A percentile compares a stretch with the other conserved stretches of the same genome.
Evolutionary conservation across 2,888 invertebrate genomes (phyloP).

Genomic region (Dasypolia templi): DNA sequence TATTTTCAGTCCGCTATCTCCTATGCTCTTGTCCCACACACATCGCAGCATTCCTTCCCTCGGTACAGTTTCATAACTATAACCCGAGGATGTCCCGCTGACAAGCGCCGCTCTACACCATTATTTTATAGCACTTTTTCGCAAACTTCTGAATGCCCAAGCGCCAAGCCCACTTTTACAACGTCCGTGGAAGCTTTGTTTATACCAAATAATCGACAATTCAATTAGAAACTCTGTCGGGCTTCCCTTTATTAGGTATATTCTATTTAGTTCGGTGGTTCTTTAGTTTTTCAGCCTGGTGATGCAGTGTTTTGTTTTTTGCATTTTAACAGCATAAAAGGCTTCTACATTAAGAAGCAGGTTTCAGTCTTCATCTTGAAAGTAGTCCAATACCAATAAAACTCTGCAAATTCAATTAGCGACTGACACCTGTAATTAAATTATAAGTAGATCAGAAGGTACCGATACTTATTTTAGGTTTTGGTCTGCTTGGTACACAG

Average conservation of each 20-base stretch:
- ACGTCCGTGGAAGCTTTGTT: slow-evolving; percentile 37
- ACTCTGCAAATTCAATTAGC: slow-evolving; percentile 9
- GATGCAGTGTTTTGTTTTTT: not conserved
- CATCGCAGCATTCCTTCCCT: slow-evolving; percentile 67
- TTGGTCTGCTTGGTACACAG: not conserved
- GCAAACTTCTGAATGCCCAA: slow-evolving; percentile 55
- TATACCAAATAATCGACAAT: slow-evolving; percentile 47
- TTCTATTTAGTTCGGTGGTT: not conserved
- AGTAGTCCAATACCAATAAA: not conserved
- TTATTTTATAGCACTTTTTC: slow-evolving; percentile 71
- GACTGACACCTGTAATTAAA: slow-evolving; percentile 6
- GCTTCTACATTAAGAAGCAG: too few species aligned
- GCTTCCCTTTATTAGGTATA: slow-evolving; percentile 17
- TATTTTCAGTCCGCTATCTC: not conserved
- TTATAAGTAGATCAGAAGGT: not conserved
- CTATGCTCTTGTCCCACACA: slow-evolving; percentile 40
- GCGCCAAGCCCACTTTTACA: slow-evolving; percentile 33
- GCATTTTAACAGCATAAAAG: not conserved
- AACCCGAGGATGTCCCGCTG: slow-evolving; percentile 69
- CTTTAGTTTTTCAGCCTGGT: not conserved
- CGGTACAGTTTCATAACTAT: slow-evolving; percentile 74
- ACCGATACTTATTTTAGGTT: not conserved
- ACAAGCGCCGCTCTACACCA: slow-evolving; percentile 69
- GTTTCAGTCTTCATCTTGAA: not conserved
- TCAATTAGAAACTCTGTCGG: slow-evolving; percentile 41